These are phyloP conservation scores for Sylvilagus floridanus DNA, from an alignment of 2,797 vertebrate genomes.

Conservation along the genomic window DNA sequence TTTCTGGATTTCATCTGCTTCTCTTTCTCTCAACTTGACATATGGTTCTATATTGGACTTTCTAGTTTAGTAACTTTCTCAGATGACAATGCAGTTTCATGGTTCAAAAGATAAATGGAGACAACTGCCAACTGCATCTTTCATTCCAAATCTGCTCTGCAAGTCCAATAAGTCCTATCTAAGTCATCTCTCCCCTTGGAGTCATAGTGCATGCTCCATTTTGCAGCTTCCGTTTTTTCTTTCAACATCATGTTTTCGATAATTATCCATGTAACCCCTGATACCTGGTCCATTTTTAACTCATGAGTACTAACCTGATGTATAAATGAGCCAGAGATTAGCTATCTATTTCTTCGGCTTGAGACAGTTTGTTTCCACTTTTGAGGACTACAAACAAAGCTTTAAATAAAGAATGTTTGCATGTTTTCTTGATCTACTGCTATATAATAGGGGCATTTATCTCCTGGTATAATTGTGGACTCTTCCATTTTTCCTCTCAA, in stretches of 20 bases:
- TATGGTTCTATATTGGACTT: not conserved
- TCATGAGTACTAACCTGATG: not conserved
- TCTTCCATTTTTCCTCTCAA: not conserved
- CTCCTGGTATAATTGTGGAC: not conserved
- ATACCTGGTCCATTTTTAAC: not conserved
- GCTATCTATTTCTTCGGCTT: not conserved
- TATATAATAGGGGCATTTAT: not conserved
- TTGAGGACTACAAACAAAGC: not conserved
- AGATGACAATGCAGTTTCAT: not conserved
- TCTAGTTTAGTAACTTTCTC: not conserved
- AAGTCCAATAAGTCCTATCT: not conserved
- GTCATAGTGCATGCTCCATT: not conserved
- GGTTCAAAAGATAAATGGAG: not conserved
- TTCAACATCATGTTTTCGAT: not conserved
- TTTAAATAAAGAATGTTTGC: not conserved
- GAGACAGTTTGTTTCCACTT: not conserved
- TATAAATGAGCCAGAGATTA: not conserved
- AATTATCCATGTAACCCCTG: not conserved
- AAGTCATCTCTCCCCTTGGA: not conserved
- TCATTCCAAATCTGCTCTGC: not conserved
- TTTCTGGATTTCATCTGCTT: not conserved
- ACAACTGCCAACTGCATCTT: not conserved
- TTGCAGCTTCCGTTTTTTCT: constrained; percentile 3
- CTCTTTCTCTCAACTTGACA: not conserved
- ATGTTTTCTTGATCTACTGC: not conserved